phyloP scores from a whole-genome alignment of 2,797 vertebrate species.

The Sebastolobus altivelis region DNA sequence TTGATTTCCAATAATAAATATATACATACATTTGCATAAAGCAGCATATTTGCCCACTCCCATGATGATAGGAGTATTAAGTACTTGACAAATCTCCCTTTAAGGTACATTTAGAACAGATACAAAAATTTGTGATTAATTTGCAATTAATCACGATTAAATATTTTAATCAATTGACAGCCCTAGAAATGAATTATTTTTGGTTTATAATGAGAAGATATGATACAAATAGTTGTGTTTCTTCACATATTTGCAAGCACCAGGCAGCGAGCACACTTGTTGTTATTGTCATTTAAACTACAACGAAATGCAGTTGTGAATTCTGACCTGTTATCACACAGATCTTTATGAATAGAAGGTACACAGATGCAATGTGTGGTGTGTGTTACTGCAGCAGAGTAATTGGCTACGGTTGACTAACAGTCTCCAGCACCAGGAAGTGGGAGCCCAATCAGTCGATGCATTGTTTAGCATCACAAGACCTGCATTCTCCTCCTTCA shows the following conservation, averaged over 20 bases:
- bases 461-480: constrained; percentile 57
- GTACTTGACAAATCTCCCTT: too few relatives aligned
- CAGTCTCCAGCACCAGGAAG: constrained; percentile 44
- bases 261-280: background rate
- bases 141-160: too few relatives aligned
- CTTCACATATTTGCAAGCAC: too few relatives aligned
- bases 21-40: too few relatives aligned
- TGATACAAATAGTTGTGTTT: background rate
- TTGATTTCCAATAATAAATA: too few relatives aligned
- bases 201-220: background rate
- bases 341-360: background rate
- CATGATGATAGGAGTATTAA: too few relatives aligned
- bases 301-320: background rate
- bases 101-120: too few relatives aligned
- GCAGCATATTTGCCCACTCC: too few relatives aligned
- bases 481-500: constrained; percentile 55
- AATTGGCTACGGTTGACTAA: constrained; percentile 71
- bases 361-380: constrained; percentile 7
- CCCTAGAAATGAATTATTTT: background rate
- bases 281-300: background rate
- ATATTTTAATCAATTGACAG: too few relatives aligned
- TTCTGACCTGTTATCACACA: background rate
- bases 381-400: constrained; percentile 59
- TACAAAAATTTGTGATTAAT: too few relatives aligned
- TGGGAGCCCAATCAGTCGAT: constrained; percentile 47